Percentiles rank a stretch among this genome's conserved stretches.
These are phyloP conservation scores for Pandemis heparana DNA, from an alignment of 2,888 invertebrate species.

Conservation along the genomic window DNA sequence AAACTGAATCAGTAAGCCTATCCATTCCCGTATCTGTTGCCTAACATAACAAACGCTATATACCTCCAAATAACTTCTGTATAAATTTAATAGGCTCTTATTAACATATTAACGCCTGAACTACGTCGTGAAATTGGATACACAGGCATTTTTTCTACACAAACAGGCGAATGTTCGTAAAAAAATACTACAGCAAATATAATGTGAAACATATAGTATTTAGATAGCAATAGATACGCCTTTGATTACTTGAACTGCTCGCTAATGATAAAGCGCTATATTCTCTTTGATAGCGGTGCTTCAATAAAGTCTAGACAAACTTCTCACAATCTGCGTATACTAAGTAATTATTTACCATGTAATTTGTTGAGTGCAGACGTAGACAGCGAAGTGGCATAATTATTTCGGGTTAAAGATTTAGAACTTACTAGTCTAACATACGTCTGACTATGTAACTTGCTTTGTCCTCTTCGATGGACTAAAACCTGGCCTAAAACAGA, in stretches of 20 bases:
- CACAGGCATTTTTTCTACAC: no score
- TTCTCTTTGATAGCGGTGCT: conserved; percentile 28
- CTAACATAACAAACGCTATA: no score
- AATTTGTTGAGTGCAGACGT: conserved; percentile 26
- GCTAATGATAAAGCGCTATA: conserved; percentile 16
- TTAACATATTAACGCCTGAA: neutral
- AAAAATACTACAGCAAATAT: neutral
- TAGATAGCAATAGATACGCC: conserved; percentile 10
- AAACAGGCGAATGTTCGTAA: no score
- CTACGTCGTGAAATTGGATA: neutral
- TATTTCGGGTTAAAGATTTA: conserved; percentile 14
- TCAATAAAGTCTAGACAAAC: conserved; percentile 35
- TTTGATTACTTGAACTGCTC: conserved; percentile 4
- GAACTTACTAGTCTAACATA: neutral
- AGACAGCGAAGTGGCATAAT: conserved; percentile 13
- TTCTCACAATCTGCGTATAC: conserved; percentile 9
- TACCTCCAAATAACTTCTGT: no score
- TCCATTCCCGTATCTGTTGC: neutral
- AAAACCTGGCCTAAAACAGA: no score
- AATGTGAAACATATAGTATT: neutral
- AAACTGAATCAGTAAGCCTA: no score
- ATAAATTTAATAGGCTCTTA: no score
- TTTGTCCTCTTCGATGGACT: neutral
- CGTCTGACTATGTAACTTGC: neutral
- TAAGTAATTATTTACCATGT: conserved; percentile 24